phyloP scores from a whole-genome alignment of 2,888 invertebrate genomes.

The Nesidiocoris tenuis region DNA sequence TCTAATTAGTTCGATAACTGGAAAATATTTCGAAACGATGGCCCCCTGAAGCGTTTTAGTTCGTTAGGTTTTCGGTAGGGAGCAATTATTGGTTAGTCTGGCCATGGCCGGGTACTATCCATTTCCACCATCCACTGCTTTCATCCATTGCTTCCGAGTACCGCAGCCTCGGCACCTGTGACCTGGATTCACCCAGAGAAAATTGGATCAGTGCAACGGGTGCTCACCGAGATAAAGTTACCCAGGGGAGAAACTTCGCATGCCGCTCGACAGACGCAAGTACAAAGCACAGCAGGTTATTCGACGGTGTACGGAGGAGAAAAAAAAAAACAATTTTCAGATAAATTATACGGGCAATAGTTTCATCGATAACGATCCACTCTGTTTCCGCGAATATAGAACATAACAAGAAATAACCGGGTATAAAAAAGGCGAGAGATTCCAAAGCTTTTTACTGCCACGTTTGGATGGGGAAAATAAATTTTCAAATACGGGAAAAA shows the following conservation, averaged over 20 bases:
- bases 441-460: no score
- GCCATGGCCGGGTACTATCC: no score
- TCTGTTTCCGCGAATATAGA: no score
- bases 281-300: not conserved
- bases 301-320: no score
- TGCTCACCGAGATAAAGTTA: not conserved
- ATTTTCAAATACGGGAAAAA: no score
- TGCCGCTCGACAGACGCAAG: not conserved
- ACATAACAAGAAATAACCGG: no score
- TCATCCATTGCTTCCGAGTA: not conserved
- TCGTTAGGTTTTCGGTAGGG: not conserved
- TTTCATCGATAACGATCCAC: no score
- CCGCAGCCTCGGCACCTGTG: not conserved
- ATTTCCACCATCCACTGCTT: no score
- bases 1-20: not conserved
- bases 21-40: not conserved
- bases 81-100: not conserved
- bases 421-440: no score
- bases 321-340: no score
- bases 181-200: not conserved
- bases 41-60: not conserved
- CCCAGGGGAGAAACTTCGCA: not conserved
- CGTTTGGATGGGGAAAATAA: no score
- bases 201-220: not conserved
- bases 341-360: no score